Evolutionary conservation across 2,888 invertebrate genomes (phyloP), one percentile per base, ranked within the genome.

Genomic region (Eupithecia abbreviata): DNA sequence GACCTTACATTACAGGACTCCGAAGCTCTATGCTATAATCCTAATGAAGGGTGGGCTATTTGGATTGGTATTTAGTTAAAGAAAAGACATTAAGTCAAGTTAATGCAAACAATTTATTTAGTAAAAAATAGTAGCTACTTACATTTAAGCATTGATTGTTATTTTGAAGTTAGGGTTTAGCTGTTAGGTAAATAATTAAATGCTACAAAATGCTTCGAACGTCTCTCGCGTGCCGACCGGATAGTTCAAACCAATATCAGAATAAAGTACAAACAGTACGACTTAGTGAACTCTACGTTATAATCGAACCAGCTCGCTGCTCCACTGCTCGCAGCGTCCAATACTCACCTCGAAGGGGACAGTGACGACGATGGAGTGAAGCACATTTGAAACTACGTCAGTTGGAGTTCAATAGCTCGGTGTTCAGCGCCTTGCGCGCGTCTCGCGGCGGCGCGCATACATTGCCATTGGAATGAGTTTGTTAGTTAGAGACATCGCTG

Each of bases 141-240:
- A 62, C 7, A 65, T 49, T 65, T 55, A 74, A 71, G 71, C 72
- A 67, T 78, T 80, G 76, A 79, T 79, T 79, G 74, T 4, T 70
- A 73, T 72, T 62, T 41, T 58, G 1, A 58, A 78, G 75, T 81
- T 80, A 79, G 76, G 80, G 76, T 62, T 58, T 79, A 79, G 77
- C 78, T 67, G 72, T 76, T 74, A 78, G 45, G 71, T 58, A 58
- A 72, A 66, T 51, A 65, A n/a, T n/a, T 77, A 78, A 75, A 80
- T 74, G 72, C 74, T 76, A 69, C n/a, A 68, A 77, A 78, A 77
- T 72, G 71, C 73, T 47, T 73, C 66, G 45, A 79, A 72, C 67
- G 41, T 47, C 45, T 4, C 9, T 74, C 68, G 72, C 74, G 68
- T 77, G 77, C 71, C 10, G 49, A 42, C 10, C 9, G 18, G 9